These are phyloP conservation scores for Polietes domitor DNA, from an alignment of 2,888 invertebrate genomes.

Conservation along the genomic window DNA sequence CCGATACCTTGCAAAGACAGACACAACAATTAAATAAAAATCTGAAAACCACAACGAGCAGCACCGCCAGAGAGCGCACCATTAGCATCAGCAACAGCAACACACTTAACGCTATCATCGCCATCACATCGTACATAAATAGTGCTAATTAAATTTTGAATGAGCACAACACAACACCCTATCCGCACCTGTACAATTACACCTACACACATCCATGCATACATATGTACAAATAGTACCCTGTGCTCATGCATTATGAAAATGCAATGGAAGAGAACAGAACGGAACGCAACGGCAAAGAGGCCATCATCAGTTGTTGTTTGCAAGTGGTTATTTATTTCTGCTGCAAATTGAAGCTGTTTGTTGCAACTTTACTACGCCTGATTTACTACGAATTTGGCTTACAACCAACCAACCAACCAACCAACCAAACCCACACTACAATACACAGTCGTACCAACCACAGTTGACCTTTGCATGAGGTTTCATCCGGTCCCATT, in stretches of 20 bases:
- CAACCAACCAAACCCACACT: background rate
- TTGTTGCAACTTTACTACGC: conserved; percentile 26
- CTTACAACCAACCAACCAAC: conserved; percentile 34
- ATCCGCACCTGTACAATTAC: no score
- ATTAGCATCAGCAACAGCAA: background rate
- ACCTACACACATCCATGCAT: background rate
- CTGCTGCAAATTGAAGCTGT: conserved; percentile 17
- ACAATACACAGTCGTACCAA: background rate
- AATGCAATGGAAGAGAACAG: background rate
- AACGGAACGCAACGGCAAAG: background rate
- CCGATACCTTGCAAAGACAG: background rate
- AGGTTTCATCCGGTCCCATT: conserved; percentile 53
- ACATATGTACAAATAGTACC: background rate
- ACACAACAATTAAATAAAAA: conserved; percentile 47
- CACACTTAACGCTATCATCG: background rate
- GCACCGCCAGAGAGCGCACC: background rate
- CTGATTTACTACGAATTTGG: conserved; percentile 42
- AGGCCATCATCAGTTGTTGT: background rate
- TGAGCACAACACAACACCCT: background rate
- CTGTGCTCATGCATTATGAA: background rate
- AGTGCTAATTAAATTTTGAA: conserved; percentile 40
- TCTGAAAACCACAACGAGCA: conserved; percentile 21
- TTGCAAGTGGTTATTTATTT: background rate
- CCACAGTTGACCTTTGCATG: conserved; percentile 53
- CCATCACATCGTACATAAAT: conserved; percentile 5